Conservation (phyloP, 2,113 vertebrate species). For the Xyrauchen texanus region DNA sequence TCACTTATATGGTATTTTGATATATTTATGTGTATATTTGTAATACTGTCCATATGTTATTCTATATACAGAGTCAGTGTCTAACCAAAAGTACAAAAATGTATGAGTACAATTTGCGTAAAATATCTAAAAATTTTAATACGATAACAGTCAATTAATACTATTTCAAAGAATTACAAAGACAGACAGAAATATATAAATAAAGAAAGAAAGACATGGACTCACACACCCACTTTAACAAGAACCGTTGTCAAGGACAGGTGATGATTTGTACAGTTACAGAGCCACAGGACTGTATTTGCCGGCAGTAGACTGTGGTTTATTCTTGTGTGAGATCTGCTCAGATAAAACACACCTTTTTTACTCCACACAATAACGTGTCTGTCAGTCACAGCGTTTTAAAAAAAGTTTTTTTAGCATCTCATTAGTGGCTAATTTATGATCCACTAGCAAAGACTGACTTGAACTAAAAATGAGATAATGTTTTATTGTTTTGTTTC, state of each 20-base stretch:
- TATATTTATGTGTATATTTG: too few relatives aligned
- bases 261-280: constrained; percentile 37
- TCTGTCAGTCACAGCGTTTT: constrained; percentile 33
- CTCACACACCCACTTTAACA: neutral
- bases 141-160: too few relatives aligned
- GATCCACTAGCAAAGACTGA: constrained; percentile 31
- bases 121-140: too few relatives aligned
- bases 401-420: neutral
- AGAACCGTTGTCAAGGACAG: neutral
- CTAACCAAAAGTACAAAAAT: too few relatives aligned
- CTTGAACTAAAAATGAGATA: constrained; percentile 22
- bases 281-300: constrained; percentile 36
- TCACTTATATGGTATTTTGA: too few relatives aligned
- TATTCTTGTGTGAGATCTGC: neutral
- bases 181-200: neutral
- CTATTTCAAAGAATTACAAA: constrained; percentile 14
- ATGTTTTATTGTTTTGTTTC: constrained; percentile 18
- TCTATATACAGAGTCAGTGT: too few relatives aligned
- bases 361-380: constrained; percentile 42
- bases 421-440: constrained; percentile 27
- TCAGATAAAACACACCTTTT: constrained; percentile 37
- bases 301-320: constrained; percentile 1
- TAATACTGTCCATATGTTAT: too few relatives aligned
- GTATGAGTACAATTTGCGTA: too few relatives aligned
- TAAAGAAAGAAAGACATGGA: constrained; percentile 12